Conservation (phyloP, 2,888 invertebrate species). For the Hypolimnas misippus region DNA sequence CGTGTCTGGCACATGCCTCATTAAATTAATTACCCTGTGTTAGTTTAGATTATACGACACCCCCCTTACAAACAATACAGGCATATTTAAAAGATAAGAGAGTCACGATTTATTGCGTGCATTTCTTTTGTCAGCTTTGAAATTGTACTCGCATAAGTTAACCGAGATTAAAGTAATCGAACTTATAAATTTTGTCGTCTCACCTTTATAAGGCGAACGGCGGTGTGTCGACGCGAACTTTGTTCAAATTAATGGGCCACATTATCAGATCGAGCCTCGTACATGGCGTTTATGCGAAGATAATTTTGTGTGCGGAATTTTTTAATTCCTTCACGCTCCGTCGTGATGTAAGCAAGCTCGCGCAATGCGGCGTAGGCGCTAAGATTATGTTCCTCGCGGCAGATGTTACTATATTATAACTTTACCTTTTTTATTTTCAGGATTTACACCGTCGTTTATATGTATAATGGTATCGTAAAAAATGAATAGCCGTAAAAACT, state of each 20-base stretch:
- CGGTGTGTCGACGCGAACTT: slow-evolving; percentile 81
- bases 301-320: slow-evolving; percentile 78
- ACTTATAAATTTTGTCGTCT: slow-evolving; percentile 85
- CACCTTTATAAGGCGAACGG: slow-evolving; percentile 81
- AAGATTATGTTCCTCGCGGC: slow-evolving; percentile 41
- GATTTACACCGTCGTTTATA: slow-evolving; percentile 26
- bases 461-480: slow-evolving; percentile 26
- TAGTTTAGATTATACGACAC: slow-evolving; percentile 74
- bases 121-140: slow-evolving; percentile 85
- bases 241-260: slow-evolving; percentile 82
- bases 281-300: slow-evolving; percentile 84
- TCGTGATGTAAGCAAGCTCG: slow-evolving; percentile 53
- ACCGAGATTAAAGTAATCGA: slow-evolving; percentile 84
- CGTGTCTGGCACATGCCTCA: slow-evolving; percentile 72
- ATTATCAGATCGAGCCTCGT: slow-evolving; percentile 82
- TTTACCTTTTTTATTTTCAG: slow-evolving; percentile 27
- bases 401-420: slow-evolving; percentile 33
- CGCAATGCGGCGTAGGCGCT: slow-evolving; percentile 50
- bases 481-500: slow-evolving; percentile 48
- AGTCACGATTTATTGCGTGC: slow-evolving; percentile 79
- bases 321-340: slow-evolving; percentile 64
- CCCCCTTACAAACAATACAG: slow-evolving; percentile 73
- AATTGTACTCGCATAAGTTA: slow-evolving; percentile 85
- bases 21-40: slow-evolving; percentile 81
- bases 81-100: slow-evolving; percentile 78